Evolutionary conservation across 2,113 vertebrate genomes (phyloP), one percentile per base, ranked within the genome.

Genomic region (Lamprologus speciosus): DNA sequence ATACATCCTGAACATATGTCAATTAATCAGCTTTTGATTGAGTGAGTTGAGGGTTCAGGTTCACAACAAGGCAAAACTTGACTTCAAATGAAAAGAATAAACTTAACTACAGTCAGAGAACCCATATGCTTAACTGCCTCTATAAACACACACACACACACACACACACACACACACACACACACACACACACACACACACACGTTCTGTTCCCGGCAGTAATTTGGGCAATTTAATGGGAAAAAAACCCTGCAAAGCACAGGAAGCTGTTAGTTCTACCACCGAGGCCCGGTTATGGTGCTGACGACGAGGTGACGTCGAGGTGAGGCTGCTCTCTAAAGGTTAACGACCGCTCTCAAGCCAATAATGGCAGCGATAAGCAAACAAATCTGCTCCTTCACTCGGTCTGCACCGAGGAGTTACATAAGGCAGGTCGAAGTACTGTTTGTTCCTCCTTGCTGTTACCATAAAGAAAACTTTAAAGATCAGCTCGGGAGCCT

Each of bases 311-410:
- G 93, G 84, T 90, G 91, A 92, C 83, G 92, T 51, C 2, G 84
- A 84, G 89, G 85, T 80, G 88, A 91, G 91, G 88, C 88, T 26
- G 86, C 53, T 31, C 50, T 91, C 82, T 91, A 93, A 96, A 95
- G 95, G 94, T 95, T 96, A 94, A 95, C 54, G 93, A 94, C 88
- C 17, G 54, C 70, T 92, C 45, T 88, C 82, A 17, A 65, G 80
- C 85, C 92, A 90, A 88, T 94, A 94, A 93, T 91, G 94, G 79
- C 88, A 85, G 87, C 81, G 4, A 31, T 89, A 90, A 94, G 93
- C 88, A 95, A 96, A 95, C 95, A 95, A 63, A 68, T 57, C 47
- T 26, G 89, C 85, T 79, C 63, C 82, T 88, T 89, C 80, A 50
- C 91, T 93, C 51, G 40, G 88, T 91, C 86, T n/a, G 79, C 31